Conservation (phyloP, 2,113 vertebrate genomes). For the Thalassoma bifasciatum region DNA sequence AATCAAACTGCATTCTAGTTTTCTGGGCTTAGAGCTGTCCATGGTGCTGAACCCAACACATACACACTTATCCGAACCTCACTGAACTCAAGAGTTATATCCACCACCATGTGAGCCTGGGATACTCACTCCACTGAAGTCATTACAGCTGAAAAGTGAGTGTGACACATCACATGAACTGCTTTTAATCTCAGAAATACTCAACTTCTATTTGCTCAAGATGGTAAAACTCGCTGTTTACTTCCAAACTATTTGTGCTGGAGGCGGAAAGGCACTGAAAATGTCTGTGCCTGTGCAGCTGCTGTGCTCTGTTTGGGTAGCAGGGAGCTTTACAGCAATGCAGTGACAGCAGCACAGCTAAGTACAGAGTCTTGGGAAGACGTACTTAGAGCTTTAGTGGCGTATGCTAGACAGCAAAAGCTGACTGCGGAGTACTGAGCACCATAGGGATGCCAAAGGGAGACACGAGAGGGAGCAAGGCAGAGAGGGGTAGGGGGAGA, state of each 20-base stretch:
- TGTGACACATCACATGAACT: background rate
- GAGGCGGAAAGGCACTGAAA: slow-evolving; percentile 5
- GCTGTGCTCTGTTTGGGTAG: slow-evolving; percentile 39
- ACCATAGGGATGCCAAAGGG: slow-evolving; percentile 65
- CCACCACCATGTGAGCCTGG: background rate
- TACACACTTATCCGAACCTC: background rate
- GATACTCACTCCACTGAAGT: background rate
- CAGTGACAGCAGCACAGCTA: slow-evolving; percentile 69
- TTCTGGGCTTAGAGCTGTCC: slow-evolving; percentile 12
- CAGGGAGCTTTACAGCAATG: slow-evolving; percentile 68
- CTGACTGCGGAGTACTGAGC: slow-evolving; percentile 68
- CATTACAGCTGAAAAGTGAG: background rate
- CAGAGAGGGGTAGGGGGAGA: slow-evolving; percentile 33
- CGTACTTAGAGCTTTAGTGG: slow-evolving; percentile 76
- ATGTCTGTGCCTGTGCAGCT: slow-evolving; percentile 9
- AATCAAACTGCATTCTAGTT: slow-evolving; percentile 8
- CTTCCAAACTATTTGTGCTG: slow-evolving; percentile 7
- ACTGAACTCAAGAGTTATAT: background rate
- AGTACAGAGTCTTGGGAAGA: slow-evolving; percentile 71
- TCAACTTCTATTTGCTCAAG: background rate
- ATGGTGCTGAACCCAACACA: slow-evolving; percentile 35
- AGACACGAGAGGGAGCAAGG: slow-evolving; percentile 64
- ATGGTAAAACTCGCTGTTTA: background rate
- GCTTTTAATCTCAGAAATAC: slow-evolving; percentile 8
- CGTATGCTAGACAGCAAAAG: slow-evolving; percentile 73